phyloP scores from a whole-genome alignment of 2,113 vertebrate genomes.

The Aldabrachelys gigantea region DNA sequence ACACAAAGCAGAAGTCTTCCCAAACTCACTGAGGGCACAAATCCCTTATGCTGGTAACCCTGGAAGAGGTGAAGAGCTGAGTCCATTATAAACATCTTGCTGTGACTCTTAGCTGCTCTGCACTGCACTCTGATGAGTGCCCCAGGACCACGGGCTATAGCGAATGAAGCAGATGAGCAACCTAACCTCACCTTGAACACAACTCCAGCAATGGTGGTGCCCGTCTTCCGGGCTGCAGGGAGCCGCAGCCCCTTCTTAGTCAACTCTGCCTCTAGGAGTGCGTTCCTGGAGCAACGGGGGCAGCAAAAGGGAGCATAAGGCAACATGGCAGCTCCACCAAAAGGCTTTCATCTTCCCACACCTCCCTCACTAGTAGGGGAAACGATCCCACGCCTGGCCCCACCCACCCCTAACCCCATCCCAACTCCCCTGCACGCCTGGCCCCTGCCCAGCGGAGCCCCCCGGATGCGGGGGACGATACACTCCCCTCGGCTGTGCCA shows the following conservation, averaged over 20 bases:
- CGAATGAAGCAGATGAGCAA: accelerated
- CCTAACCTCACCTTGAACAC: slow-evolving; percentile 88
- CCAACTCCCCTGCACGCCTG: too few relatives aligned
- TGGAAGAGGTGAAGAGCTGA: background rate
- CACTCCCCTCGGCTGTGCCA: too few relatives aligned
- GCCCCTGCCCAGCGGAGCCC: too few relatives aligned
- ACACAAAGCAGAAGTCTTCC: background rate
- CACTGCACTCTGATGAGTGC: too few relatives aligned
- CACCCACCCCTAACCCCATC: too few relatives aligned
- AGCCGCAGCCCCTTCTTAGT: slow-evolving; percentile 81
- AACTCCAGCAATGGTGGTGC: slow-evolving; percentile 94
- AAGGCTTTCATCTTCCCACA: background rate
- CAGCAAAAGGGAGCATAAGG: background rate
- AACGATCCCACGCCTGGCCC: too few relatives aligned
- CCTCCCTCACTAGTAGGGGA: background rate
- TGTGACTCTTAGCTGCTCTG: too few relatives aligned
- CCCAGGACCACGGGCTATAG: accelerated
- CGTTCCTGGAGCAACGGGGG: slow-evolving; percentile 84
- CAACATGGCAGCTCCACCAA: background rate
- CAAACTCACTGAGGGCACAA: background rate
- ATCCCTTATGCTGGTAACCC: too few relatives aligned
- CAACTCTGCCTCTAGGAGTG: slow-evolving; percentile 83
- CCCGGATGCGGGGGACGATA: too few relatives aligned
- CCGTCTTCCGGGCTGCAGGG: slow-evolving; percentile 90
- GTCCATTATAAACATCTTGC: too few relatives aligned